Percentiles rank a stretch among this genome's conserved stretches.
Conservation (phyloP, 2,113 vertebrate genomes). For the Sus scrofa region DNA sequence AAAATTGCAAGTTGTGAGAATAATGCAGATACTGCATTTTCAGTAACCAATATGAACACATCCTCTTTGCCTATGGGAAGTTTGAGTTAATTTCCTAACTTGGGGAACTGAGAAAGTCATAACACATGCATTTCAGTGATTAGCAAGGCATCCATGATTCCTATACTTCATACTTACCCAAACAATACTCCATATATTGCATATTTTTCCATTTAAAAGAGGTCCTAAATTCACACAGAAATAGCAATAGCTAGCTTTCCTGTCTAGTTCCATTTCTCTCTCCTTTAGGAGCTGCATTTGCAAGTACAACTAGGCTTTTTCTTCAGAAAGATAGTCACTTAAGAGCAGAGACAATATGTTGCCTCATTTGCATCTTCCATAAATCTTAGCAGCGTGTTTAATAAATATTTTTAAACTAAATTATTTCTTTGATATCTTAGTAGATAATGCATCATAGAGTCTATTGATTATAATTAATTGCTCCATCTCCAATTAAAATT, state of each 20-base stretch:
- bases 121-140: neutral
- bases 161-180: neutral
- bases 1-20: neutral
- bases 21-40: neutral
- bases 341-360: neutral
- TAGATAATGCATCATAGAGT: neutral
- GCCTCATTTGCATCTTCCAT: conserved; percentile 29
- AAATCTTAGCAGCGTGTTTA: conserved; percentile 32
- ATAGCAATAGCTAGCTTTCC: neutral
- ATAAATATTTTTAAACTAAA: conserved; percentile 69
- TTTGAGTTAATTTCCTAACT: neutral
- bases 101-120: neutral
- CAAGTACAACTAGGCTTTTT: neutral
- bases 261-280: neutral
- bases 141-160: neutral
- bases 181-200: neutral
- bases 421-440: conserved; percentile 54
- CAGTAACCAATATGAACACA: neutral
- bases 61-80: neutral
- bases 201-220: neutral
- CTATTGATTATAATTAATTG: conserved; percentile 67
- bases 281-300: neutral
- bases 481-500: conserved; percentile 58
- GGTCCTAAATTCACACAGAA: neutral
- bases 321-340: neutral